Percentiles rank a stretch among this genome's conserved stretches.
Evolutionary conservation across 64 coral and sea anemone genomes (phyloP).

Genomic region (Hydrozoanthus tunicans): DNA sequence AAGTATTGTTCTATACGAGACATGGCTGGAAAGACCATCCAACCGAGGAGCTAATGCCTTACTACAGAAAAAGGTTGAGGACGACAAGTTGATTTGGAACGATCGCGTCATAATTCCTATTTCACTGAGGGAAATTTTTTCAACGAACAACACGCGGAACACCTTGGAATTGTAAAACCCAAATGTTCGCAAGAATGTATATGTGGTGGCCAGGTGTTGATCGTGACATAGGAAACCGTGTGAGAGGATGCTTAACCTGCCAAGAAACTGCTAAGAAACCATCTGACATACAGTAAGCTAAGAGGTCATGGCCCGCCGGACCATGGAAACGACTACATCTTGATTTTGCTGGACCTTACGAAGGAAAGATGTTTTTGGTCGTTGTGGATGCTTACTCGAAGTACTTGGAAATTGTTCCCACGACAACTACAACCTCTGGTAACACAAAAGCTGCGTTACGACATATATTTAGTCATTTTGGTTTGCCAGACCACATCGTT

Average conservation of each 20-base stretch:
- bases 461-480: slow-evolving; percentile 3
- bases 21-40: not conserved
- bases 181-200: slow-evolving; percentile 19
- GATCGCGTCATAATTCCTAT: slow-evolving; percentile 4
- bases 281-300: not conserved
- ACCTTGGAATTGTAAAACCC: slow-evolving; percentile 24
- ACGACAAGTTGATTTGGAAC: not conserved
- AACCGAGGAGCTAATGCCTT: not conserved
- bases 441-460: not conserved
- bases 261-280: slow-evolving; percentile 28
- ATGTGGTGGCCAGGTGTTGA: slow-evolving; percentile 24
- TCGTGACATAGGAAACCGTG: not conserved
- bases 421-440: slow-evolving; percentile 1
- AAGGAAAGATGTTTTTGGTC: not conserved
- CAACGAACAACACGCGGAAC: not conserved
- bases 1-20: not conserved
- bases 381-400: slow-evolving; percentile 14
- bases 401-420: not conserved
- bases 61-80: not conserved
- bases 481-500: not conserved
- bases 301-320: not conserved
- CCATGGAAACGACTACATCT: not conserved
- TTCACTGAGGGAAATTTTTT: not conserved
- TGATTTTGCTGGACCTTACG: not conserved
- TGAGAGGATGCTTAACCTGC: slow-evolving; percentile 26